A percentile compares a stretch with the other conserved stretches of the same genome.
Evolutionary conservation across 64 coral and sea anemone genomes (phyloP).

Genomic region (Montipora efflorescens): DNA sequence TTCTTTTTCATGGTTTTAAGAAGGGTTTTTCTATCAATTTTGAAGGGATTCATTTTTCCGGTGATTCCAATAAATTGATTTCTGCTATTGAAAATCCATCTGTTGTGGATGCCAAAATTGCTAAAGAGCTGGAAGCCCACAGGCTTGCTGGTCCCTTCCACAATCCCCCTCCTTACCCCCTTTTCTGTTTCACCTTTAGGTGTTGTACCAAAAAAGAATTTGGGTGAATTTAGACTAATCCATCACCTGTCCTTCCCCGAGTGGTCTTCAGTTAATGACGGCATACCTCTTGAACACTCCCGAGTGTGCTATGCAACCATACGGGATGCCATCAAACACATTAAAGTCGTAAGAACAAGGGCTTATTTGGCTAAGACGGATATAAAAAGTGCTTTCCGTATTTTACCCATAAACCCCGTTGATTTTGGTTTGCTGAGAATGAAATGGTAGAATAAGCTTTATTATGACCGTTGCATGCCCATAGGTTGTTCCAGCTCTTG

Average conservation of each 20-base stretch:
- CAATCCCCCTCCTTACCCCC: not conserved
- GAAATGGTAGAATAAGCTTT: not conserved
- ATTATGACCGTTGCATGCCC: not conserved
- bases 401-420: not conserved
- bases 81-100: constrained; percentile 9
- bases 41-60: not conserved
- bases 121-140: not conserved
- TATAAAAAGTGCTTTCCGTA: not conserved
- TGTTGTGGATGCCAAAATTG: not conserved
- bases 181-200: not conserved
- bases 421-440: not conserved
- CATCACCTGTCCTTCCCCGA: not conserved
- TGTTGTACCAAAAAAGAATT: not conserved
- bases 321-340: not conserved
- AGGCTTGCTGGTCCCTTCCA: not conserved
- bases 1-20: constrained; percentile 7
- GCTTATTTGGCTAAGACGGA: not conserved
- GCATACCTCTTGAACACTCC: not conserved
- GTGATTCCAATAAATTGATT: constrained; percentile 9
- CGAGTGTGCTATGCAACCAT: not conserved
- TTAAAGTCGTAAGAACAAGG: not conserved
- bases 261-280: not conserved
- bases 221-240: not conserved
- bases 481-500: not conserved
- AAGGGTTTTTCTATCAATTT: not conserved